phyloP scores from a whole-genome alignment of 1,140 invertebrate genomes.

The Venturia canescens region DNA sequence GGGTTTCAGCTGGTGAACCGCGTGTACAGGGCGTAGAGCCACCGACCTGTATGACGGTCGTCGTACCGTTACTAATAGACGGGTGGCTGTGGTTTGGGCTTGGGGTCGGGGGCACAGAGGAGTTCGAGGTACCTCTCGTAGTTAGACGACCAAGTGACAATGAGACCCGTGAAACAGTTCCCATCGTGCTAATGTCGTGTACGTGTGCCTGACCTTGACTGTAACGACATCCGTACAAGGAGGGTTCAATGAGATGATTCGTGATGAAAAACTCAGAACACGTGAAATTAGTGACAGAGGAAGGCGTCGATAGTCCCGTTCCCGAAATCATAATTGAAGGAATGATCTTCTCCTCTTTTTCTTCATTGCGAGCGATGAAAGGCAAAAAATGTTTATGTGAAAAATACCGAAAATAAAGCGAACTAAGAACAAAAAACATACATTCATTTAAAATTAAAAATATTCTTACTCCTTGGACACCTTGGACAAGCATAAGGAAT shows the following conservation, averaged over 20 bases:
- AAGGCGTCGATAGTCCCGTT: not conserved
- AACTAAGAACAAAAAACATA: too few relatives aligned
- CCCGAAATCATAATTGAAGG: not conserved
- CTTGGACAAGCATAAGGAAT: too few relatives aligned
- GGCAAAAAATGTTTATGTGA: too few relatives aligned
- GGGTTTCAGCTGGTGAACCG: conserved; percentile 55
- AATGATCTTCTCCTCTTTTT: not conserved
- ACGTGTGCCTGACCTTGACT: conserved; percentile 58
- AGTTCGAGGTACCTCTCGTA: conserved; percentile 56
- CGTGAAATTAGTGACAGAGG: not conserved
- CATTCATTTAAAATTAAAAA: too few relatives aligned
- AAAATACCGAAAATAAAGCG: too few relatives aligned
- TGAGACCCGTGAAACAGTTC: conserved; percentile 57
- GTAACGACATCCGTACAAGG: conserved; percentile 52
- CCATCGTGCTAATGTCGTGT: conserved; percentile 45
- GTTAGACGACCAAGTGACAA: conserved; percentile 64
- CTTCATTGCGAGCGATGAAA: not conserved
- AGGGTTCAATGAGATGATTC: not conserved
- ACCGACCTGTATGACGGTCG: conserved; percentile 59
- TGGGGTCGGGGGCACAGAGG: conserved; percentile 59
- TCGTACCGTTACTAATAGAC: conserved; percentile 58
- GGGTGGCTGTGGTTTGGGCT: conserved; percentile 58
- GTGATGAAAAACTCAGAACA: not conserved
- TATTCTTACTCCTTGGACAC: too few relatives aligned
- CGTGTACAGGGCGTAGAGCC: conserved; percentile 52